Evolutionary conservation across 2,113 vertebrate genomes (phyloP).

Genomic region (Hyla sarda): DNA sequence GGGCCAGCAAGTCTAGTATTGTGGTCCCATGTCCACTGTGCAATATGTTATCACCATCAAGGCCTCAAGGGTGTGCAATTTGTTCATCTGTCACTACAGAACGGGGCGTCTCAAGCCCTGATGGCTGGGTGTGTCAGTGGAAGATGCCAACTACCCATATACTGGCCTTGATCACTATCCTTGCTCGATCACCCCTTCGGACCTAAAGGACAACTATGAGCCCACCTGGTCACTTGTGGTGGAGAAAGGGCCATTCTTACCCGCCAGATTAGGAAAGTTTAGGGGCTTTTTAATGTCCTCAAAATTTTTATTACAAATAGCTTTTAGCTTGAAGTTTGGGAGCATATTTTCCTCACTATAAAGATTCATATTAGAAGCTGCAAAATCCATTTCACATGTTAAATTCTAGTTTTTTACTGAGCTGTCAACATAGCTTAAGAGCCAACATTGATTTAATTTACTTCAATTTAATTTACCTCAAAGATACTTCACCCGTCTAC

Average conservation of each 20-base stretch:
- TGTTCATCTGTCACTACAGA: too few relatives aligned
- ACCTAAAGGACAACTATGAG: too few relatives aligned
- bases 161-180: too few relatives aligned
- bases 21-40: too few relatives aligned
- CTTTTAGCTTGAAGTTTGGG: not conserved
- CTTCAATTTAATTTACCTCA: conserved; percentile 40
- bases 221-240: not conserved
- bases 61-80: too few relatives aligned
- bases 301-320: not conserved
- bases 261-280: not conserved
- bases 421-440: conserved; percentile 8
- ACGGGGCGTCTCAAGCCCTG: too few relatives aligned
- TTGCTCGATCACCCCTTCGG: too few relatives aligned
- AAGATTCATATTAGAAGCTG: not conserved
- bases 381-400: conserved; percentile 10
- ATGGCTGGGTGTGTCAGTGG: not conserved
- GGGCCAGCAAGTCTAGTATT: too few relatives aligned
- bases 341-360: not conserved
- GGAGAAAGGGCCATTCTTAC: not conserved
- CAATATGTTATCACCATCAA: too few relatives aligned
- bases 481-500: conserved; percentile 20
- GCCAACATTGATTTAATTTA: conserved; percentile 22
- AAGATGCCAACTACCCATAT: not conserved
- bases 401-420: not conserved
- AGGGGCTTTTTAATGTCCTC: not conserved